Percentiles rank a stretch among this genome's conserved stretches.
Evolutionary conservation across 2,888 invertebrate species (phyloP).

Genomic region (Dryocosmus kuriphilus): DNA sequence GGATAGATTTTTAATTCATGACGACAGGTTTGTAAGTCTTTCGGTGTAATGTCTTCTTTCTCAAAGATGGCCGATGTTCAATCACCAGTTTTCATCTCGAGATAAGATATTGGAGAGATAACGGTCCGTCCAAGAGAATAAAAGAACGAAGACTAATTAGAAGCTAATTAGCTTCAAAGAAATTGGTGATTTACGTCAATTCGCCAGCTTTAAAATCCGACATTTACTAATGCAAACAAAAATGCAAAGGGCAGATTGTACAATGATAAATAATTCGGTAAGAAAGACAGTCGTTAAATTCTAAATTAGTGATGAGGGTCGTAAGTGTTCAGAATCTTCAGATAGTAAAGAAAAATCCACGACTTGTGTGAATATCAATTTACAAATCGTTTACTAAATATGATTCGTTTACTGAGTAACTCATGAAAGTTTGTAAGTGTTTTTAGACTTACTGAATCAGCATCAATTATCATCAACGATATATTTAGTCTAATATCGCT

Average conservation of each 20-base stretch:
- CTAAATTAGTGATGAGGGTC: constrained; percentile 24
- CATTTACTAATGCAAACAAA: background rate
- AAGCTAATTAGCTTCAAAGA: constrained; percentile 20
- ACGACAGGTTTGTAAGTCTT: constrained; percentile 41
- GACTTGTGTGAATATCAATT: background rate
- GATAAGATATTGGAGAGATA: constrained; percentile 17
- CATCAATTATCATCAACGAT: constrained; percentile 40
- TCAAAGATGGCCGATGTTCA: constrained; percentile 38
- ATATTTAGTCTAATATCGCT: constrained; percentile 18
- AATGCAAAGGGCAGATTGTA: background rate
- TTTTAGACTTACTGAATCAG: constrained; percentile 10
- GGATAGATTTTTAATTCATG: constrained; percentile 38
- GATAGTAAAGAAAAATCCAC: background rate
- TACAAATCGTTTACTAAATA: constrained; percentile 13
- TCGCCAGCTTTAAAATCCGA: background rate
- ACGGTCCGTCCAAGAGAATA: constrained; percentile 47
- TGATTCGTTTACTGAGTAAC: constrained; percentile 18
- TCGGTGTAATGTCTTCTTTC: constrained; percentile 37
- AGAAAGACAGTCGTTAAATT: constrained; percentile 14
- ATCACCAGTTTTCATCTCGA: constrained; percentile 40
- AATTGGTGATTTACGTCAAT: constrained; percentile 15
- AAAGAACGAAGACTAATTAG: constrained; percentile 44
- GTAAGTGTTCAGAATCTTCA: background rate
- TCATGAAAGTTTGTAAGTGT: constrained; percentile 29
- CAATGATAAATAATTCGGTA: background rate